Evolutionary conservation across 2,113 vertebrate genomes (phyloP).

Genomic region (Otis tarda): DNA sequence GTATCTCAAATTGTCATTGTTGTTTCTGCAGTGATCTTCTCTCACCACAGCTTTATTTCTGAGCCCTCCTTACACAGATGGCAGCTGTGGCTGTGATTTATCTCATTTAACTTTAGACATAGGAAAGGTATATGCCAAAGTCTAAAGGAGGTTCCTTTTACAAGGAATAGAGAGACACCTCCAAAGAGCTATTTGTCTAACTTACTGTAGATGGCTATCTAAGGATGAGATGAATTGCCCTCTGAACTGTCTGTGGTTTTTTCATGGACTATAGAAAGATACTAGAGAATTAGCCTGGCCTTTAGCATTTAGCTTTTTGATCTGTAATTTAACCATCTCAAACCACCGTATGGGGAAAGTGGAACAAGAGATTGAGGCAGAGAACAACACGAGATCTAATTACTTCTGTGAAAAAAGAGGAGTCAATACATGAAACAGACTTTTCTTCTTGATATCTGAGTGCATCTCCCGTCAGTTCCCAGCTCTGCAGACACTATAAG

Average conservation of each 20-base stretch:
- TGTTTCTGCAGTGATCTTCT: neutral
- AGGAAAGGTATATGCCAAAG: neutral
- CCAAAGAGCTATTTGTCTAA: conserved; percentile 18
- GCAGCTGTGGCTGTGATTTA: conserved; percentile 3
- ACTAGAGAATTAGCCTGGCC: neutral
- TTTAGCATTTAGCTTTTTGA: conserved; percentile 24
- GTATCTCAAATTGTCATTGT: neutral
- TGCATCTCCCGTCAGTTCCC: neutral
- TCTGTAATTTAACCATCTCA: neutral
- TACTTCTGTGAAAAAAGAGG: conserved; percentile 19
- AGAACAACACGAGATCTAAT: neutral
- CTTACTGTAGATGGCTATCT: conserved; percentile 27
- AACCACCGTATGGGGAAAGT: neutral
- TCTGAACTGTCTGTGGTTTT: neutral
- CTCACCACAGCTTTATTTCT: neutral
- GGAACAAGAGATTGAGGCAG: neutral
- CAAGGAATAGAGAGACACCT: neutral
- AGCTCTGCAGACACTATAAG: neutral
- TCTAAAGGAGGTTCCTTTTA: neutral
- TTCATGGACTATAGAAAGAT: neutral
- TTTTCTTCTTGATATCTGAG: neutral
- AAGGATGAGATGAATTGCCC: neutral
- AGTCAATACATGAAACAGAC: neutral
- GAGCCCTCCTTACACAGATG: neutral
- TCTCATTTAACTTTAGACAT: neutral